Conservation (phyloP, 2,113 vertebrate species). For the Micromys minutus region DNA sequence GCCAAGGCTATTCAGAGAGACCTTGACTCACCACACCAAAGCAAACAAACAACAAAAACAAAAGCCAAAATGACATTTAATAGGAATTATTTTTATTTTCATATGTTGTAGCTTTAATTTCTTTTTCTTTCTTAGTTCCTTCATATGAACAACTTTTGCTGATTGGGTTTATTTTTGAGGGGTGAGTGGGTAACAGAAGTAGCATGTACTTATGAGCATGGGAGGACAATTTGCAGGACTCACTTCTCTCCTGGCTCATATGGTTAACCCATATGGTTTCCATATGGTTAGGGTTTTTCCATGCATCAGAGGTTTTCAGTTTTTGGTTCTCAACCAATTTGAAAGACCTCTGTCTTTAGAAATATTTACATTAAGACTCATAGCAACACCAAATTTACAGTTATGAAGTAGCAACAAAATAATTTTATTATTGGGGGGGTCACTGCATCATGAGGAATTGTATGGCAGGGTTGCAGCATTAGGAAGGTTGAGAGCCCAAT, state of each 20-base stretch:
- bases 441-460: neutral
- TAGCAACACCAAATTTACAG: neutral
- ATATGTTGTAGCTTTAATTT: neutral
- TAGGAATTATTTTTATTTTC: conserved; percentile 40
- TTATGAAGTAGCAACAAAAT: neutral
- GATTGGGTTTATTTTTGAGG: neutral
- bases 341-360: neutral
- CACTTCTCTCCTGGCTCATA: neutral
- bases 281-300: too few relatives aligned
- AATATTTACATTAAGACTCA: neutral
- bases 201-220: neutral
- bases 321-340: neutral
- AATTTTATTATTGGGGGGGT: neutral
- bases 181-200: neutral
- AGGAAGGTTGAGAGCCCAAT: neutral
- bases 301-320: neutral
- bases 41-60: too few relatives aligned
- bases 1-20: neutral
- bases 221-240: neutral
- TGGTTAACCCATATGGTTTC: neutral
- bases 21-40: neutral
- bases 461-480: neutral
- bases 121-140: conserved; percentile 34
- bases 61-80: too few relatives aligned
- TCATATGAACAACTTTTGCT: neutral